Evolutionary conservation across 2,113 vertebrate species (phyloP).

Genomic region (Toxotes chatareus): DNA sequence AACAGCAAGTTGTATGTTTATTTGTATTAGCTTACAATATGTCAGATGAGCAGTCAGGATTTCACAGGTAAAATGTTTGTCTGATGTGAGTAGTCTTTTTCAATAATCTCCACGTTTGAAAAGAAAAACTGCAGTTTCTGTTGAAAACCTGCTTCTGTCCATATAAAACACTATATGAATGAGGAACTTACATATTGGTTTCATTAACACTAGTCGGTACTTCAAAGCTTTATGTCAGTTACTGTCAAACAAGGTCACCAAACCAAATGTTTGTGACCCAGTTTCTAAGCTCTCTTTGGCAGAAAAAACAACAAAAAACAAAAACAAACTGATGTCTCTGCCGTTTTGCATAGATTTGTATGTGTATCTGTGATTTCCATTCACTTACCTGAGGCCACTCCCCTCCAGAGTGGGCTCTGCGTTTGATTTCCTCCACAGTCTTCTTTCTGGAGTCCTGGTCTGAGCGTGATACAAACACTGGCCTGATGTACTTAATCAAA

Average conservation of each 20-base stretch:
- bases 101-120: too few species aligned
- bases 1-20: neutral
- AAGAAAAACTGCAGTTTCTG: too few species aligned
- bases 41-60: neutral
- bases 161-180: too few species aligned
- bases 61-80: neutral
- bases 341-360: too few species aligned
- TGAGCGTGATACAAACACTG: constrained; percentile 95
- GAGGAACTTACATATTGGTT: neutral
- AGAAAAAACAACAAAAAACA: too few species aligned
- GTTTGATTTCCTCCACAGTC: constrained; percentile 95
- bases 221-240: neutral
- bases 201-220: neutral
- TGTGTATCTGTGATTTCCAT: neutral
- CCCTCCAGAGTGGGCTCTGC: constrained; percentile 91
- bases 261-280: too few species aligned
- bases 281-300: too few species aligned
- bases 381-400: constrained; percentile 94
- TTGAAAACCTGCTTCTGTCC: too few species aligned
- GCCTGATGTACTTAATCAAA: constrained; percentile 95
- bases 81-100: too few species aligned
- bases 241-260: too few species aligned
- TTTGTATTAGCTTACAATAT: neutral
- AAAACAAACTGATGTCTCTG: neutral
- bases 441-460: constrained; percentile 96